These are phyloP conservation scores for Standfussiana lucernea DNA, from an alignment of 2,888 invertebrate species.

Conservation along the genomic window DNA sequence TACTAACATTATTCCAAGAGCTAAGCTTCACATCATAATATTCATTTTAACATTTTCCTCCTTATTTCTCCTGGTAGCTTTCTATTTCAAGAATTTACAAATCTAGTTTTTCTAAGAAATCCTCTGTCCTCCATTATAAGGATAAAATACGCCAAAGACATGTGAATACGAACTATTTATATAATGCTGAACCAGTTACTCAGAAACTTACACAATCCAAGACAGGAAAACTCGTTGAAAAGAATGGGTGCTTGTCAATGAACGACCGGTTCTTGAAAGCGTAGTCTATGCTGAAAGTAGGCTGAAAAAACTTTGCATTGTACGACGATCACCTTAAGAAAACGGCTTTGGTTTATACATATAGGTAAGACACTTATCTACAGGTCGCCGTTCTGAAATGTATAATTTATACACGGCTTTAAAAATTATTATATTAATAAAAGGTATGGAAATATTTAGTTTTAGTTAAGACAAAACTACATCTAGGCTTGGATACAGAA, in stretches of 20 bases:
- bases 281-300: constrained; percentile 21
- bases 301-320: constrained; percentile 41
- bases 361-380: background rate
- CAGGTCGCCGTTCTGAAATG: background rate
- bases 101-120: background rate
- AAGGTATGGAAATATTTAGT: background rate
- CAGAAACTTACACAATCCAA: background rate
- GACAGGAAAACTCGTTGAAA: constrained; percentile 19
- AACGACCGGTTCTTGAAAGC: constrained; percentile 16
- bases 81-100: background rate
- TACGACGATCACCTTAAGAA: constrained; percentile 22
- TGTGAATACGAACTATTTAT: background rate
- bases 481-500: background rate
- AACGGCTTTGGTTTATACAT: background rate
- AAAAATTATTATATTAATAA: background rate
- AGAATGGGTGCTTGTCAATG: constrained; percentile 26
- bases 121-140: no score
- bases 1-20: background rate
- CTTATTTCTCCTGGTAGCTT: background rate
- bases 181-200: background rate
- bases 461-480: background rate
- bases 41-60: background rate
- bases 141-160: background rate
- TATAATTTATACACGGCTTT: background rate
- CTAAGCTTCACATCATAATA: background rate